Conservation (phyloP, 2,113 vertebrate species). For the Perca flavescens region DNA sequence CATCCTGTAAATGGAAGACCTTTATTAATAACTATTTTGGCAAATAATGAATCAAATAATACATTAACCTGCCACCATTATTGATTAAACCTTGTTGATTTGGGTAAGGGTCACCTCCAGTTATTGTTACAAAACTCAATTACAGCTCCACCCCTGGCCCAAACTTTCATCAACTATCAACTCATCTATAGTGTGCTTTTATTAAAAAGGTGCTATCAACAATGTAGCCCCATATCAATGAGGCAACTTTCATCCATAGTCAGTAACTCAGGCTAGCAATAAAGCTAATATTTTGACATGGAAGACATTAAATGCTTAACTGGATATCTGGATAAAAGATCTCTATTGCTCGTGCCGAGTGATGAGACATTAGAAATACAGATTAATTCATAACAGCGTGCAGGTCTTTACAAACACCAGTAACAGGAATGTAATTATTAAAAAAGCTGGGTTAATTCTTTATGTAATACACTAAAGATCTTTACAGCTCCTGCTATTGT, state of each 20-base stretch:
- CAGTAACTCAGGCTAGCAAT: conserved; percentile 29
- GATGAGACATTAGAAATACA: conserved; percentile 49
- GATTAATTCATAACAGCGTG: conserved; percentile 66
- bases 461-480: conserved; percentile 38
- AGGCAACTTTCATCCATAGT: conserved; percentile 19
- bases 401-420: conserved; percentile 70
- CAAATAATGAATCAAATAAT: conserved; percentile 57
- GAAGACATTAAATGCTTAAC: conserved; percentile 71
- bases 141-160: conserved; percentile 17
- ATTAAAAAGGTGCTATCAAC: conserved; percentile 50
- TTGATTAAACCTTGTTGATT: conserved; percentile 17
- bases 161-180: conserved; percentile 25
- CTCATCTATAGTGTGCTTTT: conserved; percentile 56
- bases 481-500: conserved; percentile 40
- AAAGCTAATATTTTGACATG: conserved; percentile 60
- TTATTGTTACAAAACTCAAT: conserved; percentile 19
- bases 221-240: conserved; percentile 26
- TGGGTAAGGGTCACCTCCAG: not conserved
- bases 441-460: conserved; percentile 61
- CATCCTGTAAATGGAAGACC: conserved; percentile 40
- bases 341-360: conserved; percentile 55
- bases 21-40: conserved; percentile 58
- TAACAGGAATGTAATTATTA: conserved; percentile 53
- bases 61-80: conserved; percentile 14
- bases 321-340: conserved; percentile 4